Base-by-base conservation (phyloP, 2,888 invertebrate genomes). In the Epirrhoe alternata region DNA sequence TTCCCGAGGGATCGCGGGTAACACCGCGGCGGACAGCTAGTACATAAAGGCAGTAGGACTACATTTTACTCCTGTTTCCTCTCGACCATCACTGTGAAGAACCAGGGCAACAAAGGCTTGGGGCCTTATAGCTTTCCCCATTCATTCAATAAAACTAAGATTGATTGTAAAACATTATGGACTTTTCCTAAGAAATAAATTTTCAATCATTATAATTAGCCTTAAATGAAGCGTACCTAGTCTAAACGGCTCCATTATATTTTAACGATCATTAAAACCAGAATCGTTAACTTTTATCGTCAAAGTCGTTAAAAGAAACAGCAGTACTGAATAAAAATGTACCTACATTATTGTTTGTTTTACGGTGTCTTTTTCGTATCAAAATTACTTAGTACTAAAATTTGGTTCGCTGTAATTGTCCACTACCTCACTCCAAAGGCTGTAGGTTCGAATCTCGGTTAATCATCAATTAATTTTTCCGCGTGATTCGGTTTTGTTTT, bases 161-260 rank as follows among this genome's bases (percentile, higher is more conserved):
- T 33, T 4, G 33, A 42, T 10, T 42, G 12, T 42, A 42, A 42
- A 42, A 14, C 31, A 30, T 38, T 50, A 56, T 50, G 5, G 17
- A 47, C 14, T 24, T 57, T 24, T 42, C 35, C 31, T 16, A 33
- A 50, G 38, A 7, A 49, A 66, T 54, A 62, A 59, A 63, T 55
- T 62, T 50, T 54, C 57, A 55, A 61, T 68, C 53, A 54, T 64
- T 49, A 61, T 64, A 59, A 63, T 49, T 53, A 68, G 61, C 51
- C 51, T 52, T 59, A 35, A 68, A 61, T 59, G 60, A 52, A 61
- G 35, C 63, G 67, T 66, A 70, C 60, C 58, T 58, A 64, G 64
- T 69, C 67, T 53, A 31, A 70, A 68, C 53, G 70, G 42, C 60
- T 71, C 71, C 70, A 71, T 73, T 71, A 71, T 67, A 69, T 73